phyloP scores from a whole-genome alignment of 2,888 invertebrate species.

The Acanthococcus lagerstroemiae region DNA sequence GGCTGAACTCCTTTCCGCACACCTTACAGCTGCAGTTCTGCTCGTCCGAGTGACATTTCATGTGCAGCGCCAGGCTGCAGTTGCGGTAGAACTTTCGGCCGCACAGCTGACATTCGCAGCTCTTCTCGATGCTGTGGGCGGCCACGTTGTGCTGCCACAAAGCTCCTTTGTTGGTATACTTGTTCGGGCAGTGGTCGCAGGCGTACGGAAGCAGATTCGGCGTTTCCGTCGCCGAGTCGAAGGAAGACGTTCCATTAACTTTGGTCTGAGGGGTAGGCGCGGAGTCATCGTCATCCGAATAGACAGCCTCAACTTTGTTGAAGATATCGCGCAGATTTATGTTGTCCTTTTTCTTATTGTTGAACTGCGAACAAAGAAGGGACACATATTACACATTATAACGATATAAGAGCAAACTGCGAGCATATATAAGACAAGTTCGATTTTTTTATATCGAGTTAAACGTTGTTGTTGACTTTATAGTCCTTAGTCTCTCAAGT shows the following conservation, averaged over 20 bases:
- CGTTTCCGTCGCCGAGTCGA: neutral
- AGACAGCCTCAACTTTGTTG: constrained; percentile 37
- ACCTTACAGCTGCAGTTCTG: constrained; percentile 36
- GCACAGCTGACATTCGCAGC: constrained; percentile 36
- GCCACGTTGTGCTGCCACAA: constrained; percentile 37
- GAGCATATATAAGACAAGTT: too few relatives aligned
- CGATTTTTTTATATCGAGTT: too few relatives aligned
- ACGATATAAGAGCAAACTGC: too few relatives aligned
- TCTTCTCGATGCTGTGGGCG: constrained; percentile 35
- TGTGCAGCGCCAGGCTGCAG: constrained; percentile 36
- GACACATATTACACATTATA: too few relatives aligned
- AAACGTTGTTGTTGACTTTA: too few relatives aligned
- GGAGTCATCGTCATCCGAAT: constrained; percentile 36
- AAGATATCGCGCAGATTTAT: constrained; percentile 34
- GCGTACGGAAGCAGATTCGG: constrained; percentile 26
- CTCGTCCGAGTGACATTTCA: constrained; percentile 37
- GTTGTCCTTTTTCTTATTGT: constrained; percentile 27
- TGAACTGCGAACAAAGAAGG: neutral
- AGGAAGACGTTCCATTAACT: neutral
- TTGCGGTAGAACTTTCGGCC: constrained; percentile 37
- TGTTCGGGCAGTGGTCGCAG: constrained; percentile 36
- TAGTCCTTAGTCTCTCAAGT: too few relatives aligned
- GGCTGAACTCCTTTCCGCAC: constrained; percentile 35
- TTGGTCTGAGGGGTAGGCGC: neutral
- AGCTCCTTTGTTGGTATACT: constrained; percentile 36